Conservation (phyloP, 2,888 invertebrate species). For the Shargacucullia verbasci region DNA sequence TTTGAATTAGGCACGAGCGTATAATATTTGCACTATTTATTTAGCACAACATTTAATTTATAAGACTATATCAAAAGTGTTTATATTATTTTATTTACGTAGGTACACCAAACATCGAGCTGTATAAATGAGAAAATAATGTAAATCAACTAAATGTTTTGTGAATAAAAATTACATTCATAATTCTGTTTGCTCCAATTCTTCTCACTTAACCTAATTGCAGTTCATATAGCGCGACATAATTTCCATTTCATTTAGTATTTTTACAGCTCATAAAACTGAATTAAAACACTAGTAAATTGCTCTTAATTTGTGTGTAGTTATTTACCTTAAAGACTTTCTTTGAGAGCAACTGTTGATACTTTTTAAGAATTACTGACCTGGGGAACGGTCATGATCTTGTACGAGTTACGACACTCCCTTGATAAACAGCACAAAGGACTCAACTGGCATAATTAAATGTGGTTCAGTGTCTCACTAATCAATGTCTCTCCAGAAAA, state of each 20-base stretch:
- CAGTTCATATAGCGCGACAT: constrained; percentile 60
- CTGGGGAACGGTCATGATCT: constrained; percentile 40
- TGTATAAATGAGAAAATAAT: constrained; percentile 34
- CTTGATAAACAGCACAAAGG: constrained; percentile 59
- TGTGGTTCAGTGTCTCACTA: constrained; percentile 52
- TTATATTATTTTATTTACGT: constrained; percentile 1
- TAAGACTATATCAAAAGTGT: neutral
- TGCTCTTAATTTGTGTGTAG: constrained; percentile 55
- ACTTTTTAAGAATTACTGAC: constrained; percentile 42
- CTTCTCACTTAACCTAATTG: constrained; percentile 69
- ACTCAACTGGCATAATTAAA: constrained; percentile 64
- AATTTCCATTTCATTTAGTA: constrained; percentile 70
- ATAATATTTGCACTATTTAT: constrained; percentile 38
- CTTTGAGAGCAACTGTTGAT: constrained; percentile 28
- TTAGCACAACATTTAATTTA: constrained; percentile 9
- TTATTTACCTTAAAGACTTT: constrained; percentile 44
- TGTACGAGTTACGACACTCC: constrained; percentile 36
- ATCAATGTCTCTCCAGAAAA: constrained; percentile 56
- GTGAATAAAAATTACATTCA: constrained; percentile 52
- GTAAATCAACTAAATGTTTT: constrained; percentile 49
- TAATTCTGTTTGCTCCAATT: constrained; percentile 68
- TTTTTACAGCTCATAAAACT: constrained; percentile 71
- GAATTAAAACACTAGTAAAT: constrained; percentile 57
- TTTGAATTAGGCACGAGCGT: neutral
- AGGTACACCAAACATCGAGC: constrained; percentile 12